A percentile compares a stretch with the other conserved stretches of the same genome.
phyloP scores from a whole-genome alignment of 2,888 invertebrate species.

The Drosophila demipolita region DNA sequence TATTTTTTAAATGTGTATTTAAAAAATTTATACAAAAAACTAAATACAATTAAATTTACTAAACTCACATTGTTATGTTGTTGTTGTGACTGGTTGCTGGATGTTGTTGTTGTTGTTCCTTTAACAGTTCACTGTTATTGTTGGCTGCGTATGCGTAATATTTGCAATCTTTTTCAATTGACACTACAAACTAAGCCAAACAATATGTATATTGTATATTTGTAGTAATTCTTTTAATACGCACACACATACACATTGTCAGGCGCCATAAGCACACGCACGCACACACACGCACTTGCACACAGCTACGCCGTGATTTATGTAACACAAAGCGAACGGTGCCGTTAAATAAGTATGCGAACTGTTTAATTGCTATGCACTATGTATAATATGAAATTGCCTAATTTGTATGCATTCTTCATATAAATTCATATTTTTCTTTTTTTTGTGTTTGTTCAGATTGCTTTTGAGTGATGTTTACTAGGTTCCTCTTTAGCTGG shows the following conservation, averaged over 20 bases:
- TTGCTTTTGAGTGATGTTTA: slow-evolving; percentile 28
- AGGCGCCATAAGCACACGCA: slow-evolving; percentile 36
- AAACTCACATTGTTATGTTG: slow-evolving; percentile 65
- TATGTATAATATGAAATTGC: background rate
- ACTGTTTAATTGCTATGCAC: slow-evolving; percentile 3
- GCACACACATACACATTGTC: slow-evolving; percentile 29
- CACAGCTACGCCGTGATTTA: slow-evolving; percentile 59
- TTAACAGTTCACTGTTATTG: slow-evolving; percentile 2
- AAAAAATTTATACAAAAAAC: background rate
- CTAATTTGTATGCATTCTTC: slow-evolving; percentile 17
- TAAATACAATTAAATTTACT: background rate
- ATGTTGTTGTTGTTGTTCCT: slow-evolving; percentile 9
- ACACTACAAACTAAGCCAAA: slow-evolving; percentile 49
- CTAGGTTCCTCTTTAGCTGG: slow-evolving; percentile 21
- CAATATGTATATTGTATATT: slow-evolving; percentile 20
- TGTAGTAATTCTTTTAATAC: slow-evolving; percentile 35
- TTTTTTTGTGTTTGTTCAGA: slow-evolving; percentile 20
- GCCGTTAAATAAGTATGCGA: slow-evolving; percentile 15
- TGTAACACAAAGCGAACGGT: slow-evolving; percentile 65
- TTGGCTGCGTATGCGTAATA: slow-evolving; percentile 49
- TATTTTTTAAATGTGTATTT: background rate
- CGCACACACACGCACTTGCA: slow-evolving; percentile 30
- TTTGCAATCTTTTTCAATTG: slow-evolving; percentile 57
- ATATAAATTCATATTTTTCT: background rate
- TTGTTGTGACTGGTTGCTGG: slow-evolving; percentile 9